Conservation (phyloP, 2,888 invertebrate species). For the Polietes domitor region DNA sequence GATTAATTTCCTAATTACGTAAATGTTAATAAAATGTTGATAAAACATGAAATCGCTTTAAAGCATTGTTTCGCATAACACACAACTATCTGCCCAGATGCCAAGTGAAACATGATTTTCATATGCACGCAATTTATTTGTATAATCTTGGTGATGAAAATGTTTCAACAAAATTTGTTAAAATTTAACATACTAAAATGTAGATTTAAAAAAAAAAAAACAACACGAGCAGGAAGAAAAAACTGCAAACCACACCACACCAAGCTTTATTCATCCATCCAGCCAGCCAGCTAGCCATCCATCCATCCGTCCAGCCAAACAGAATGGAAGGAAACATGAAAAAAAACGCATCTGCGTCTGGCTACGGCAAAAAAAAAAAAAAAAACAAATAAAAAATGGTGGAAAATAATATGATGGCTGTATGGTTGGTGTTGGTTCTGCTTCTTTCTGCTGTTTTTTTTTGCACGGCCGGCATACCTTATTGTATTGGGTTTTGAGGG, state of each 20-base stretch:
- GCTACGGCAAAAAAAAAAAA: constrained; percentile 42
- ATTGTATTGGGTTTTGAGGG: constrained; percentile 27
- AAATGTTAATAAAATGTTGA: constrained; percentile 34
- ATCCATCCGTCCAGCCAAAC: constrained; percentile 16
- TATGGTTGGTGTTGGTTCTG: constrained; percentile 19
- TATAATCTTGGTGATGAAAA: background rate
- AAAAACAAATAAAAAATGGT: constrained; percentile 36
- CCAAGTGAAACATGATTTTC: constrained; percentile 37
- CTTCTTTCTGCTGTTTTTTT: background rate
- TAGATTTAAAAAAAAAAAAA: constrained; percentile 5
- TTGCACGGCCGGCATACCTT: background rate
- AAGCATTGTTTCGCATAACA: background rate
- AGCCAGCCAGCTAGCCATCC: constrained; percentile 39
- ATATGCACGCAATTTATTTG: too few species aligned
- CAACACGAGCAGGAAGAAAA: background rate
- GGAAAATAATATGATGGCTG: constrained; percentile 36
- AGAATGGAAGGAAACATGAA: background rate
- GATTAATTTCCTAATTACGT: constrained; percentile 71
- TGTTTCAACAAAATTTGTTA: constrained; percentile 10
- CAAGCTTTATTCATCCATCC: constrained; percentile 5
- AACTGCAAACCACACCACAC: background rate
- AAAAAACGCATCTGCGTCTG: constrained; percentile 49
- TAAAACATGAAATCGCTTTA: constrained; percentile 26
- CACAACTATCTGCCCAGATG: constrained; percentile 19
- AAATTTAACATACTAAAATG: constrained; percentile 26